These are phyloP conservation scores for Aporrectodea caliginosa DNA, from an alignment of 1,140 invertebrate genomes.

Conservation along the genomic window DNA sequence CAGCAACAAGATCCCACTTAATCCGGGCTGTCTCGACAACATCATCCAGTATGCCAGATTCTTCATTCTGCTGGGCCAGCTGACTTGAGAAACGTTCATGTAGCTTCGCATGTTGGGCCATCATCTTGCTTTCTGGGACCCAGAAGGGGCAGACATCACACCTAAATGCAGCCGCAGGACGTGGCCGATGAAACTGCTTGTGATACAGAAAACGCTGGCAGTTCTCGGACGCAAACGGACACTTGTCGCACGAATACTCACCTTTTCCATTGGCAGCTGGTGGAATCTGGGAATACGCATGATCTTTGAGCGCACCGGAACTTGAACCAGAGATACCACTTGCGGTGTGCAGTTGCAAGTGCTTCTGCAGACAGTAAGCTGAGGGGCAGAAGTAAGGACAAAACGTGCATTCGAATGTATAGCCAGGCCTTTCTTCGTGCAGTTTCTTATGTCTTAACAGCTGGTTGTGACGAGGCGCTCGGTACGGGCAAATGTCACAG, in stretches of 20 bases:
- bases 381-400: background rate
- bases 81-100: background rate
- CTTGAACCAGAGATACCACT: background rate
- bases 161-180: conserved; percentile 64
- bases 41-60: conserved; percentile 36
- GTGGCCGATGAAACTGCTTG: conserved; percentile 75
- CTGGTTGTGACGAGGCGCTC: background rate
- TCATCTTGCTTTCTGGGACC: conserved; percentile 71
- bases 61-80: background rate
- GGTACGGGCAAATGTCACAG: background rate
- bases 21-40: conserved; percentile 47
- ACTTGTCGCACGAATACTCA: background rate
- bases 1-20: conserved; percentile 49
- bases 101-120: conserved; percentile 69
- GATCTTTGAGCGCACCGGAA: background rate
- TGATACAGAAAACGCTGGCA: conserved; percentile 69
- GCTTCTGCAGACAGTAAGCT: background rate
- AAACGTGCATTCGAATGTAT: background rate
- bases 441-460: background rate
- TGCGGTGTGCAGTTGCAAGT: background rate
- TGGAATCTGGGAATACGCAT: background rate
- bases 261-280: background rate
- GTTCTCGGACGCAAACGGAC: background rate
- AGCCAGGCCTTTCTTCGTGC: background rate
- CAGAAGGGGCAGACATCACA: conserved; percentile 77